A percentile compares a stretch with the other conserved stretches of the same genome.
Conservation (phyloP, 2,797 vertebrate genomes). For the Babyrousa celebensis region DNA sequence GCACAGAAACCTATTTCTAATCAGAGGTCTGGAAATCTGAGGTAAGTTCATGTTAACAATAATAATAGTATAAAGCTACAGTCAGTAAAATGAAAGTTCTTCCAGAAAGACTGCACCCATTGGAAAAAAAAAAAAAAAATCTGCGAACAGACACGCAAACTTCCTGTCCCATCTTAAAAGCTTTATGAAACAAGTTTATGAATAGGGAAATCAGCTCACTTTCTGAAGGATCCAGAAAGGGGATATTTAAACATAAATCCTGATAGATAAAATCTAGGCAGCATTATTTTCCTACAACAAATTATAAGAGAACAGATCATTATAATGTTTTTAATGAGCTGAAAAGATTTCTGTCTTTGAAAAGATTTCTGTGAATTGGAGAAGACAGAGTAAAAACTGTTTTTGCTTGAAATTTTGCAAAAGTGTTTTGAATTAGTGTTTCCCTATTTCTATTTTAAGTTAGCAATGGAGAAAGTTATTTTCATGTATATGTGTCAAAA, state of each 20-base stretch:
- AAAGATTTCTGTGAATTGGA: slow-evolving; percentile 54
- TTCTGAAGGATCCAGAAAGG: slow-evolving; percentile 21
- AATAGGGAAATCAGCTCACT: slow-evolving; percentile 63
- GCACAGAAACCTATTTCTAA: slow-evolving; percentile 71
- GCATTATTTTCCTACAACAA: slow-evolving; percentile 50
- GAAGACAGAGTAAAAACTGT: not conserved
- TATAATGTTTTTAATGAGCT: slow-evolving; percentile 29
- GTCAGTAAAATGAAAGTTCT: slow-evolving; percentile 70
- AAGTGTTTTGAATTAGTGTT: slow-evolving; percentile 60
- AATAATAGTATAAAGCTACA: slow-evolving; percentile 37
- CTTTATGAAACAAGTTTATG: slow-evolving; percentile 36
- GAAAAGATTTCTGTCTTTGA: slow-evolving; percentile 48
- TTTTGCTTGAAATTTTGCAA: slow-evolving; percentile 39
- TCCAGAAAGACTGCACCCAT: slow-evolving; percentile 53
- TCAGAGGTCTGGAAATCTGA: slow-evolving; percentile 79
- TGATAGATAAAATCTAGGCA: not conserved
- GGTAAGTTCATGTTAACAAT: slow-evolving; percentile 76
- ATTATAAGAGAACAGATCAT: not conserved
- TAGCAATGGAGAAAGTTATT: slow-evolving; percentile 69
- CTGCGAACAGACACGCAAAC: not conserved
- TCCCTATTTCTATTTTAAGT: slow-evolving; percentile 73
- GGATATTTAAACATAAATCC: slow-evolving; percentile 46
- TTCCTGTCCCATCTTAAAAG: slow-evolving; percentile 46
- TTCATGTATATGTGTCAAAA: slow-evolving; percentile 47
- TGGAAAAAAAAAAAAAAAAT: not conserved